Evolutionary conservation across 1,140 invertebrate species (phyloP), one percentile per base, ranked within the genome.

Genomic region (Drosophila sturtevanti): DNA sequence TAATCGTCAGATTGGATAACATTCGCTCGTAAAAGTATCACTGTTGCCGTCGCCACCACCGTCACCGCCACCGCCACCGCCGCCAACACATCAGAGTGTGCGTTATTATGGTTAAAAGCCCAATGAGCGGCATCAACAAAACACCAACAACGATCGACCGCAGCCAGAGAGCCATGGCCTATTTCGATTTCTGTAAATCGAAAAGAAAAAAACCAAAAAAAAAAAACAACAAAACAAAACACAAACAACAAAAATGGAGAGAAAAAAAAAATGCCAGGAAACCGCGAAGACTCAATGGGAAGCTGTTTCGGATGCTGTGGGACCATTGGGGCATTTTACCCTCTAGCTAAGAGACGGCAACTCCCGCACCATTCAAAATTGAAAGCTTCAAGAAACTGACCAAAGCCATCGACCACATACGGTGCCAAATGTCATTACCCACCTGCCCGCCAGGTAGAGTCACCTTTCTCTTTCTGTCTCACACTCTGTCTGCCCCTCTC

Each of bases 1-100:
- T 74, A 71, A 81, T 82, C 65, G 80, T 79, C 77, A 79, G 72
- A 80, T 84, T 84, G 80, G 72, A 27, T 72, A 84, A 85, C 81
- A 85, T 80, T 80, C 41, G 68, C 48, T 77, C 81, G 72, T 84
- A 80, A 85, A 85, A 69, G 68, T 77, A 84, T 79, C 80, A 84
- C 81, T 60, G 64, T 35, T 56, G 55, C 22, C 51, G 51, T 21
- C 58, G 56, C 12, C 37, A 9, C 12, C 14, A 59, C 68, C 73
- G 68, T 66, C 64, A 52, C 68, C 59, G 41, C 41, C 62, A 54
- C 34, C 21, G 55, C 54, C 61, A 67, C n/a, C 27, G 27, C 27
- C 27, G 27, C 60, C 64, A 78, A 71, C 65, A 74, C 31, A 70
- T 69, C 38, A 11, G 56, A 54, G 24, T 61, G 27, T 31, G 27